Evolutionary conservation across 2,888 invertebrate genomes (phyloP).

Genomic region (Rhagonycha fulva): DNA sequence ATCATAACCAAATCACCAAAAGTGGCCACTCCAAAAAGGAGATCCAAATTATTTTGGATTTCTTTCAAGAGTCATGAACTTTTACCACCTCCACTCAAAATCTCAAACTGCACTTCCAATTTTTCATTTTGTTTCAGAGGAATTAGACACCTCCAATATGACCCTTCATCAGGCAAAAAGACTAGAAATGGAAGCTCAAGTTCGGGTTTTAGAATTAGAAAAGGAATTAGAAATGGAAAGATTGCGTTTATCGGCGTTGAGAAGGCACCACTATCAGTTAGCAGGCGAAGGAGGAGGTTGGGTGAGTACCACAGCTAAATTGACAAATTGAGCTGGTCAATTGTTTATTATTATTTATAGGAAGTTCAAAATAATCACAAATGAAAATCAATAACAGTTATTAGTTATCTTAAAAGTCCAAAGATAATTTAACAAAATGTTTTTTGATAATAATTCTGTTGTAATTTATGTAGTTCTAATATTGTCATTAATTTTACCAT

Average conservation of each 20-base stretch:
- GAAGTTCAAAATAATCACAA: not conserved
- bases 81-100: no score
- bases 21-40: no score
- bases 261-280: conserved; percentile 90
- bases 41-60: no score
- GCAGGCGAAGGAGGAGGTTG: conserved; percentile 66
- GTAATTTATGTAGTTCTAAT: conserved; percentile 9
- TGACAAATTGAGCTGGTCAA: not conserved
- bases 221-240: conserved; percentile 88
- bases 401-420: not conserved
- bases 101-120: no score
- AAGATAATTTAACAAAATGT: not conserved
- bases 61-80: no score
- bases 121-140: conserved; percentile 57
- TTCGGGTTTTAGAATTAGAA: conserved; percentile 91
- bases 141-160: conserved; percentile 86
- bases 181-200: conserved; percentile 97
- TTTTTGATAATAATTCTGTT: conserved; percentile 2
- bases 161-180: conserved; percentile 93
- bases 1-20: no score
- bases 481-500: conserved; percentile 22
- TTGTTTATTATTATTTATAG: not conserved
- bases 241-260: conserved; percentile 78
- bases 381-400: not conserved
- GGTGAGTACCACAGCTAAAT: conserved; percentile 10